Conservation (phyloP, 2,888 invertebrate genomes). For the Netelia melanura region DNA sequence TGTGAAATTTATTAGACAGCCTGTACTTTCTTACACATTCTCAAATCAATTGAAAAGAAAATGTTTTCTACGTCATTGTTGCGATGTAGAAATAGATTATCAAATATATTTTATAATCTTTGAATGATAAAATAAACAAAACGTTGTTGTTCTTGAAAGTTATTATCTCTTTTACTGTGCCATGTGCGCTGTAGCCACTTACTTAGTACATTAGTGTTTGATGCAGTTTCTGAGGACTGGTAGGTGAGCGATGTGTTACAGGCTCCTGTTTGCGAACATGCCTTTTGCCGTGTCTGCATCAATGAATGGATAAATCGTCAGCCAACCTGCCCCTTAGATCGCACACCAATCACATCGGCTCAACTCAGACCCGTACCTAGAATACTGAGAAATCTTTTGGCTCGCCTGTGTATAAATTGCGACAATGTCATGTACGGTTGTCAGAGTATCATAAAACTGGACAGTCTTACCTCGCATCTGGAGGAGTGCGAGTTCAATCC, state of each 20-base stretch:
- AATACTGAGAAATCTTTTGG: slow-evolving; percentile 95
- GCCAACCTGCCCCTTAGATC: slow-evolving; percentile 97
- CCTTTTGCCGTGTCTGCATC: slow-evolving; percentile 97
- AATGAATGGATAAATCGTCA: slow-evolving; percentile 97
- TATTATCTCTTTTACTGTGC: too few species aligned
- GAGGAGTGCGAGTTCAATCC: slow-evolving; percentile 98
- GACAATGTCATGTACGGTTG: slow-evolving; percentile 97
- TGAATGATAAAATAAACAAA: too few species aligned
- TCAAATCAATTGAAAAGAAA: too few species aligned
- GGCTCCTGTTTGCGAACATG: slow-evolving; percentile 98
- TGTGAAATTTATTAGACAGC: too few species aligned
- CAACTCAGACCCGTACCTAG: slow-evolving; percentile 96
- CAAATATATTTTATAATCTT: too few species aligned
- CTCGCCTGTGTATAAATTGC: slow-evolving; percentile 95
- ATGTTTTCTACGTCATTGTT: too few species aligned
- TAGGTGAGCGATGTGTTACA: slow-evolving; percentile 85
- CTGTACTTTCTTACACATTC: too few species aligned
- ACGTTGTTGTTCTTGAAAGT: too few species aligned
- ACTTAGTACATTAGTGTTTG: slow-evolving; percentile 38
- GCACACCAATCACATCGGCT: slow-evolving; percentile 94
- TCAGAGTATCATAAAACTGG: slow-evolving; percentile 93
- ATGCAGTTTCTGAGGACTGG: slow-evolving; percentile 76
- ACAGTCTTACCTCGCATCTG: slow-evolving; percentile 93
- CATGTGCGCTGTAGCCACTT: background rate
- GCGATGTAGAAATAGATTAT: too few species aligned